Evolutionary conservation across 2,797 vertebrate species (phyloP), one percentile per base, ranked within the genome.

Genomic region (Percopsis omiscomaycus): DNA sequence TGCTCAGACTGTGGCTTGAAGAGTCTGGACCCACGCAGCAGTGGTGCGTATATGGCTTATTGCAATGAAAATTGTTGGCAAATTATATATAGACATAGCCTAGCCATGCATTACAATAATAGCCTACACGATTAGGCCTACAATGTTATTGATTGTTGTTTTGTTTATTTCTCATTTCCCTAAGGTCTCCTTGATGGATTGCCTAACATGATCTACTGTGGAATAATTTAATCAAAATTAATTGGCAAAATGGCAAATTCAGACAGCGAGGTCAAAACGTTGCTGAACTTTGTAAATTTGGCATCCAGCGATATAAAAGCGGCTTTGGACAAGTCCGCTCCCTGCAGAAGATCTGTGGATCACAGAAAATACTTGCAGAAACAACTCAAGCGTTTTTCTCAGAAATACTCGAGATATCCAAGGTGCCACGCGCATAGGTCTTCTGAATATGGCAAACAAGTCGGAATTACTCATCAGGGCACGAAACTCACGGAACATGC

Each of bases 231-330:
- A 59, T 48, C 8, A 46, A 48, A 55, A 6, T 9, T 44, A 46
- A 44, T 10, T 27, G 32, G 61, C 69, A 59, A 74, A 58, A 99
- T 99, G 97, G 96, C 97, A 68, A 95, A 84, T 69, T 77, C 95
- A 1, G 97, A 99, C 93, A 98, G 94, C 3, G 98, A 99, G 58
- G 98, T 99, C 59, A 99, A 98, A 89, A 99, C 95, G 2, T 85
- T 99, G 16, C 91, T 99, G 65, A 99, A 98, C 88, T 99, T 99
- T 2, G 96, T 99, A 15, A 98, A 99, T 84, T 77, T 99, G 92
- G 98, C 97, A 14, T 99, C 98, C 66, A 98, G 98, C 0, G 98
- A 99, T 87, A 99, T 99, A 86, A 99, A 99, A 84, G 98, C 97
- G 0, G 98, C 98, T 52, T 82, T 99, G 89, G 98, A 99, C 84